Evolutionary conservation across 2,888 invertebrate species (phyloP).

Genomic region (Eumerus sabulonum): DNA sequence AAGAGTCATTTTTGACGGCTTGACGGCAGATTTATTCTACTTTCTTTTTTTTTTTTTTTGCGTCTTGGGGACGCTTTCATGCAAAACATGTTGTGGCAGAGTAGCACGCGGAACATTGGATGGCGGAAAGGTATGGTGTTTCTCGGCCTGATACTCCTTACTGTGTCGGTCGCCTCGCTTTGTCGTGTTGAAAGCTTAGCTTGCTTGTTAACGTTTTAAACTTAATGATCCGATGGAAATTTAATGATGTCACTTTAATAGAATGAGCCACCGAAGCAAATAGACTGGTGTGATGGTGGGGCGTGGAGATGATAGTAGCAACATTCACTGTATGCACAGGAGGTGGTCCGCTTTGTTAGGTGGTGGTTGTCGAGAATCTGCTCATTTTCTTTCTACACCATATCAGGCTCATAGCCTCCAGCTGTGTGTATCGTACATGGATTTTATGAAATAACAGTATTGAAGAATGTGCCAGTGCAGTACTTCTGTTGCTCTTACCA

Average conservation of each 20-base stretch:
- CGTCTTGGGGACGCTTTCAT: conserved; percentile 3
- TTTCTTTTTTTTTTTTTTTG: no score
- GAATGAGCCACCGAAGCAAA: conserved; percentile 55
- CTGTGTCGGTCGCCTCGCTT: conserved; percentile 8
- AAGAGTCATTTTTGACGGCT: conserved; percentile 2
- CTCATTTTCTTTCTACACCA: no score
- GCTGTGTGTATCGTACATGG: conserved; percentile 46
- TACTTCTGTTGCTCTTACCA: not conserved
- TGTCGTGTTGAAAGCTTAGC: conserved; percentile 54
- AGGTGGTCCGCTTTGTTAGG: conserved; percentile 14
- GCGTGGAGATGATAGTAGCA: not conserved
- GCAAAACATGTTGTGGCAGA: conserved; percentile 35
- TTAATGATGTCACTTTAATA: conserved; percentile 69
- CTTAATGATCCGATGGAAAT: conserved; percentile 69
- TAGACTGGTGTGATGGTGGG: conserved; percentile 11
- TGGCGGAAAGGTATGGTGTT: no score
- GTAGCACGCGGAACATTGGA: not conserved
- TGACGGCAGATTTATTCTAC: conserved; percentile 4
- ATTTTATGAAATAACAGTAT: conserved; percentile 54
- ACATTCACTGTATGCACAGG: conserved; percentile 19
- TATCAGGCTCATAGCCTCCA: conserved; percentile 4
- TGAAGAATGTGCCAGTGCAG: conserved; percentile 31
- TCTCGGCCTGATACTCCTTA: conserved; percentile 28
- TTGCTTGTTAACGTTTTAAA: conserved; percentile 69
- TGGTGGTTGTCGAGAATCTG: no score